phyloP scores from a whole-genome alignment of 2,113 vertebrate genomes.

The Rhineura floridana region DNA sequence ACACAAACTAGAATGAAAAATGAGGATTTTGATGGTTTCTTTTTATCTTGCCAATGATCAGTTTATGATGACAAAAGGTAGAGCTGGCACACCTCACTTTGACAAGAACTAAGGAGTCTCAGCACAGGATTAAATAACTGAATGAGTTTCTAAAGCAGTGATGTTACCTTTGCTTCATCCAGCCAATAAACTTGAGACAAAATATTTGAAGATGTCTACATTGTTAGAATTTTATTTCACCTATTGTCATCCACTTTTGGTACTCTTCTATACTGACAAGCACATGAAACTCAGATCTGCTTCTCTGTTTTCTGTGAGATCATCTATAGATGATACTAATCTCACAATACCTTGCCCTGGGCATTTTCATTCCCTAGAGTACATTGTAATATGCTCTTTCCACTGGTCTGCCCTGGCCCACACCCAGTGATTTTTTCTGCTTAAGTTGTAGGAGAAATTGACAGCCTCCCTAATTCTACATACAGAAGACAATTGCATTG shows the following conservation, averaged over 20 bases:
- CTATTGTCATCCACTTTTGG: slow-evolving; percentile 5
- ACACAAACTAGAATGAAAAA: slow-evolving; percentile 30
- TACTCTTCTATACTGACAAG: neutral
- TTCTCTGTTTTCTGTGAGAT: slow-evolving; percentile 14
- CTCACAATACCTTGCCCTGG: no score
- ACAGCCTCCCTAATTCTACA: neutral
- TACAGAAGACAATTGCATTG: neutral
- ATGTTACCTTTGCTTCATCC: slow-evolving; percentile 80
- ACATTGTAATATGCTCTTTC: neutral
- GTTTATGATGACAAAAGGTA: slow-evolving; percentile 52
- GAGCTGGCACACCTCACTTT: slow-evolving; percentile 55
- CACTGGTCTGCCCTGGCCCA: neutral
- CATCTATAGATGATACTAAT: neutral
- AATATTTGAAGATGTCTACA: slow-evolving; percentile 53
- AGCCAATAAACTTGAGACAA: slow-evolving; percentile 86
- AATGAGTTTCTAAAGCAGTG: slow-evolving; percentile 75
- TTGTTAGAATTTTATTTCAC: slow-evolving; percentile 43
- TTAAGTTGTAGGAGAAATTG: neutral
- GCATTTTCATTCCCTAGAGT: neutral
- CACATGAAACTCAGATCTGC: neutral
- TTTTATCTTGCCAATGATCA: slow-evolving; percentile 39
- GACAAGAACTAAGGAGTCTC: slow-evolving; percentile 61
- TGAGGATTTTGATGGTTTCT: slow-evolving; percentile 51
- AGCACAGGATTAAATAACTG: slow-evolving; percentile 60
- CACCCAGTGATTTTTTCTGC: no score